phyloP scores from a whole-genome alignment of 2,797 vertebrate species.

The Falco berigora region DNA sequence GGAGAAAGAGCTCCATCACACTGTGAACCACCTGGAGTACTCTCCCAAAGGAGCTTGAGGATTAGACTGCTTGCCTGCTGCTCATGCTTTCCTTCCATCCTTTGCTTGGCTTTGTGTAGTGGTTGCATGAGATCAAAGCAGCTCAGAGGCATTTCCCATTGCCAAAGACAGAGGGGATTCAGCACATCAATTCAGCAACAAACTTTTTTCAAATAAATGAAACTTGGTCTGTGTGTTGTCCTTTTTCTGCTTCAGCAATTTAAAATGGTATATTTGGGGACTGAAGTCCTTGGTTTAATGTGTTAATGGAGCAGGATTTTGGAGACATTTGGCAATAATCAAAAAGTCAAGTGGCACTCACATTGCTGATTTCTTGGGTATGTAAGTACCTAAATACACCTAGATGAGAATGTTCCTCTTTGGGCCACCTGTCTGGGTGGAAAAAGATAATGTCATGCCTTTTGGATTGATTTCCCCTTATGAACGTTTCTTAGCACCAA shows the following conservation, averaged over 20 bases:
- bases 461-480: not conserved
- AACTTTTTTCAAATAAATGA: not conserved
- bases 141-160: not conserved
- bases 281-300: not conserved
- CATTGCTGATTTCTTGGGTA: not conserved
- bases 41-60: not conserved
- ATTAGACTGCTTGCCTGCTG: not conserved
- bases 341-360: not conserved
- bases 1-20: not conserved
- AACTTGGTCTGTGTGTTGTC: not conserved
- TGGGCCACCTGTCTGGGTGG: rapidly evolving
- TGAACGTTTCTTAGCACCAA: not conserved
- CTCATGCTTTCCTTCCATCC: not conserved
- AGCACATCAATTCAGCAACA: not conserved
- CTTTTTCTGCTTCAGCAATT: not conserved
- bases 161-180: not conserved
- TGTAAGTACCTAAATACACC: not conserved
- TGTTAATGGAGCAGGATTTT: not conserved
- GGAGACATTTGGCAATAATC: not conserved
- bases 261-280: not conserved
- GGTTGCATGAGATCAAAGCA: not conserved
- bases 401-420: not conserved
- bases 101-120: not conserved
- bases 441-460: not conserved
- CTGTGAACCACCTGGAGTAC: not conserved